A percentile compares a stretch with the other conserved stretches of the same genome.
phyloP scores from a whole-genome alignment of 2,888 invertebrate genomes.

The Hydrotaea cyrtoneurina region DNA sequence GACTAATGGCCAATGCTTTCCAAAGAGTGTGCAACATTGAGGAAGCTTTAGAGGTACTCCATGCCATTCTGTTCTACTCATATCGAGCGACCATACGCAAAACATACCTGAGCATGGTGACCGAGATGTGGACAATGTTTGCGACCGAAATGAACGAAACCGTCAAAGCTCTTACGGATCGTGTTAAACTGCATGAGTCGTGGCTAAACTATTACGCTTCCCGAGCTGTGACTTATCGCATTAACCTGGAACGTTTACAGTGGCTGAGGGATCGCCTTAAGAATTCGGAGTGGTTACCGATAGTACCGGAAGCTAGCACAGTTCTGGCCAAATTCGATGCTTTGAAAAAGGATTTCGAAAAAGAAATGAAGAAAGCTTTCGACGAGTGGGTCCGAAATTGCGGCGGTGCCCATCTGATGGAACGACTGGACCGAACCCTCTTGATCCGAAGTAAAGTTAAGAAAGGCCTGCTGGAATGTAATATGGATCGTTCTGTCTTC shows the following conservation, averaged over 20 bases:
- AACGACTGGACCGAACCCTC: constrained; percentile 86
- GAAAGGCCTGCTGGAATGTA: constrained; percentile 88
- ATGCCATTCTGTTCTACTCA: constrained; percentile 89
- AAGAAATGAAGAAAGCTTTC: constrained; percentile 82
- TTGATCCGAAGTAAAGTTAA: constrained; percentile 86
- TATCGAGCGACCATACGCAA: constrained; percentile 87
- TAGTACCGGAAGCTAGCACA: constrained; percentile 84
- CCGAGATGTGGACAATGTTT: constrained; percentile 88
- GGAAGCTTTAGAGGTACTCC: constrained; percentile 89
- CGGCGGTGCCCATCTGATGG: constrained; percentile 83
- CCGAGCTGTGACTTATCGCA: constrained; percentile 85
- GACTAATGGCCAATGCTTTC: constrained; percentile 89
- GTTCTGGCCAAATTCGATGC: constrained; percentile 84
- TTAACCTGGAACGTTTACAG: constrained; percentile 85
- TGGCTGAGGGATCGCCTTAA: constrained; percentile 86
- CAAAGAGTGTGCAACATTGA: constrained; percentile 89
- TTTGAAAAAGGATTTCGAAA: constrained; percentile 74
- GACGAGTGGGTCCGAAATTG: constrained; percentile 83
- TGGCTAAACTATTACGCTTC: constrained; percentile 88
- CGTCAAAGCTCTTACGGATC: constrained; percentile 86
- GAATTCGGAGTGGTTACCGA: constrained; percentile 89
- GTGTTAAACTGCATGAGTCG: constrained; percentile 84
- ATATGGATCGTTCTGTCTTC: constrained; percentile 87
- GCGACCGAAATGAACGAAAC: constrained; percentile 87
- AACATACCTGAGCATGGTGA: constrained; percentile 86